Base-by-base conservation (phyloP, 1,140 invertebrate genomes). In the Neuroterus valhalla region DNA sequence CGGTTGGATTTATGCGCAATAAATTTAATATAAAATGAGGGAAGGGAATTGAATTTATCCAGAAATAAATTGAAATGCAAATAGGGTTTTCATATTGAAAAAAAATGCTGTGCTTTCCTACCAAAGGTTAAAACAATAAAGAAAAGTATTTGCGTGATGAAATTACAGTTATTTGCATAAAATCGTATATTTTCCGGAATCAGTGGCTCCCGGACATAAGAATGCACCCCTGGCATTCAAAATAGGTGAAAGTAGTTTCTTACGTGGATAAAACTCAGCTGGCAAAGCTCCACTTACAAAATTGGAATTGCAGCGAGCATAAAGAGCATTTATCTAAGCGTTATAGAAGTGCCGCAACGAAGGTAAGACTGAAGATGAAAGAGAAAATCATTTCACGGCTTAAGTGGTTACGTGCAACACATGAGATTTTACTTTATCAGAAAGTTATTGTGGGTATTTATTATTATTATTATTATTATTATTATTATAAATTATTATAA, bases 241-340 rank as follows among this genome's bases (percentile, higher is more conserved):
- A 62, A 26, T 62, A 26, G 26, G 55, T 62, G 26, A 62, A 14
- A 12, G 11, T 31, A 62, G 55, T 62, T 62, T 38, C 55, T 62
- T 62, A 31, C 4, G 26, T 66, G 69, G 48, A 71, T 19, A 23
- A n/a, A 55, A 75, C 55, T 52, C 48, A 69, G 23, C 44, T 55
- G 68, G 69, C 23, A 68, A 71, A 79, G 66, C 66, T 70, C 71
- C 77, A 78, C 73, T 78, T 67, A 74, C 31, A 70, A 74, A 79
- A 79, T 79, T 79, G 78, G 74, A 77, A 55, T 71, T 55, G 52
- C 50, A 66, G 66, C 66, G 72, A 38, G 71, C 38, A 62, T 23
- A 62, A 62, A 62, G n/a, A 26, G 55, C 55, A 62, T 62, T 62
- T n/a, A 62, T 62, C 55, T 62, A 62, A 62, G 21, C 52, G 52